Evolutionary conservation across 2,888 invertebrate species (phyloP), one percentile per base, ranked within the genome.

Genomic region (Synergus japonicus): DNA sequence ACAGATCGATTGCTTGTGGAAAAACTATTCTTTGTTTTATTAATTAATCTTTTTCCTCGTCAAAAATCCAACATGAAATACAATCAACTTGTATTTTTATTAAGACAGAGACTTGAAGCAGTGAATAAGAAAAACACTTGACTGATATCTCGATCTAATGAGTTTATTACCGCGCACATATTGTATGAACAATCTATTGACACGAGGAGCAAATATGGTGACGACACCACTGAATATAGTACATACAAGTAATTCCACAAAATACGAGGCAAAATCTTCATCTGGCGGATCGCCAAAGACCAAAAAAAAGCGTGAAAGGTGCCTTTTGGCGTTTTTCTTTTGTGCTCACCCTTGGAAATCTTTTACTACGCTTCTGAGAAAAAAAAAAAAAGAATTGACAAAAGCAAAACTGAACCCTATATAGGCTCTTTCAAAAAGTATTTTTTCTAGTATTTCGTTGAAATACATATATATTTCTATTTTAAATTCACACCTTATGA

Each of bases 61-160:
- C 29, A 29, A n/a, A n/a, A 37, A 54, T 37, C 7, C 7, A 49
- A n/a, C 49, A 29, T 37, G 29, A 69, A 69, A 69, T 44, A 29
- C 46, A 64, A 64, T 43, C 43, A 65, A 15, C 65, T 64, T 43
- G 65, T 22, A 29, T 69, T 73, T 15, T 73, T 69, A 49, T 3
- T 29, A 3, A 29, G 29, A 29, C 29, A 44, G 18, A 67, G 12
- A 22, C 44, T 67, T 22, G 12, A 46, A 44, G 43, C 43, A 43
- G 10, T 8, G 49, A 54, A 73, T 37, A 73, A 12, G 49, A 54
- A 69, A 69, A 49, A 73, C 73, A 73, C 49, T 73, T 54, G 73
- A 41, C 29, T 29, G 73, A 73, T 73, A 73, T 73, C 73, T n/a
- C 37, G 37, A 73, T 54, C 73, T 73, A 73, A 73, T 73, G 73